Percentiles rank a stretch among this genome's conserved stretches.
phyloP scores from a whole-genome alignment of 1,140 invertebrate species.

The silkworm (Bombyx mori) region ASM3026992v2 NC_085130.1:9443501-9444000 shows the following conservation, averaged over 20 bases:
- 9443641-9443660: no score
- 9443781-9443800: conserved; percentile 35
- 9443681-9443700: no score
- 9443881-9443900: conserved; percentile 29
- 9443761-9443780: conserved; percentile 32
- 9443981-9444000: conserved; percentile 51
- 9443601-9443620: no score
- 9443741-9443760: conserved; percentile 27
- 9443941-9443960: conserved; percentile 42
- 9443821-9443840: conserved; percentile 48
- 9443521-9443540: conserved; percentile 2
- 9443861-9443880: conserved; percentile 27
- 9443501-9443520: conserved; percentile 40
- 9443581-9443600: no score
- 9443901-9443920: conserved; percentile 33
- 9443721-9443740: not conserved
- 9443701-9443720: no score
- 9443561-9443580: no score
- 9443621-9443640: no score
- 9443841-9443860: conserved; percentile 46
- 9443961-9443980: conserved; percentile 32
- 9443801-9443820: conserved; percentile 49
- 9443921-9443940: conserved; percentile 45
- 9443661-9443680: no score
- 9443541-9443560: no score